Base-by-base conservation (phyloP, 2,797 vertebrate genomes). In the Pogoniulus pusillus region DNA sequence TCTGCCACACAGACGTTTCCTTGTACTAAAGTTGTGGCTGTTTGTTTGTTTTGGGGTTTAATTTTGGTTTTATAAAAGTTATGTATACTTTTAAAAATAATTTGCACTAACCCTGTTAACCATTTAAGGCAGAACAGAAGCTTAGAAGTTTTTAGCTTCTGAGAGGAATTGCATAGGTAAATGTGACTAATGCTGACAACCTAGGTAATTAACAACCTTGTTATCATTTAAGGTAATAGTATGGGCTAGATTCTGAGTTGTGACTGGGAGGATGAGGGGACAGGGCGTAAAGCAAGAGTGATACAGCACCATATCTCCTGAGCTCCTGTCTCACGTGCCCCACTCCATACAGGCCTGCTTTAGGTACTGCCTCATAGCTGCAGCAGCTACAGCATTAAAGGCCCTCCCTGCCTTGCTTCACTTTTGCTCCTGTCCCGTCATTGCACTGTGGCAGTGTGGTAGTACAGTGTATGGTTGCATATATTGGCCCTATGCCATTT, bases 401-500 rank as follows among this genome's bases (percentile, higher is more conserved):
- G 29, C 89, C 73, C 75, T 95, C 94, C 35, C 93, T 89, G 35
- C 91, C 71, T 45, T 90, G 90, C 82, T 82, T 94, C 51, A 7
- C 32, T 80, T 94, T 94, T 69, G 82, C 49, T 41, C 73, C 91
- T 18, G 62, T 73, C 59, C 93, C 90, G 30, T 85, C n/a, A 0
- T 85, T 93, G 23, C 66, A 54, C 60, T 68, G 93, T 23, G 91
- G 85, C 83, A 95, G 68, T 2, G 4, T 85, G 1, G 85, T 11
- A 6, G 79, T 72, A 55, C 90, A 95, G 80, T 92, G 85, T 54
- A 94, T 80, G 55, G 87, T 91, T 72, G 93, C 83, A 24, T 89
- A 93, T 18, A 93, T 93, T 4, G 94, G 93, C 71, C 90, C 94
- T 94, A 87, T 72, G 47, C 82, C 62, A 1, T 95, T 95, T n/a